Evolutionary conservation across 2,113 vertebrate genomes (phyloP), one percentile per base, ranked within the genome.

Genomic region (Paramisgurnus dabryanus): DNA sequence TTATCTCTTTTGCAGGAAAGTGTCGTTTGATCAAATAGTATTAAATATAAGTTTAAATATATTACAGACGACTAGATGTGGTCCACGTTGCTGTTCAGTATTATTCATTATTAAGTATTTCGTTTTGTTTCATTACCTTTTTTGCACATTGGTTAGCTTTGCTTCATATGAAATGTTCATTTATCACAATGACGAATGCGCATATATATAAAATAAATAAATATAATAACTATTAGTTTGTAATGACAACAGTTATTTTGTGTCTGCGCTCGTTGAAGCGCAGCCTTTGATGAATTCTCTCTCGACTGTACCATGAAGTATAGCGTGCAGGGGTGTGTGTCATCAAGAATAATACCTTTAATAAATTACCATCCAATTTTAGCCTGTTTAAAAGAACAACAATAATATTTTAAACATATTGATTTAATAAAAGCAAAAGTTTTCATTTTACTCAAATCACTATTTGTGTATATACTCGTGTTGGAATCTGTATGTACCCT

Each of bases 221-320:
- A 11, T 63, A 18, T n/a, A 58, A 58, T 3, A 18, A 58, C 47
- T 76, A 60, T 50, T 78, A 15, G 22, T 80, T 3, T 11, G 8
- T 41, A 49, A 67, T n/a, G 81, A 74, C 80, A 70, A 55, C 85
- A 79, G 82, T 86, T 87, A 85, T 63, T 80, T 86, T 65, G 63
- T 69, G 55, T 78, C 72, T 80, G 77, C 69, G 49, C 78, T 65
- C 55, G 70, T 27, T 43, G 47, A 61, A 74, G 57, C 15, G 7
- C 18, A 53, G 17, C 58, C 47, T 75, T 27, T 40, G 61, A 55
- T 22, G 74, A 17, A 50, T 55, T 66, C 45, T 66, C 58, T 13
- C 63, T 50, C 83, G 93, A 83, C 69, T 67, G 85, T 89, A 92
- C 93, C 90, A 94, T 45, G 89, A 89, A 89, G 89, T 91, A 90